These are phyloP conservation scores for Ellobium chinense DNA, from an alignment of 2,888 invertebrate genomes.

Conservation along the genomic window DNA sequence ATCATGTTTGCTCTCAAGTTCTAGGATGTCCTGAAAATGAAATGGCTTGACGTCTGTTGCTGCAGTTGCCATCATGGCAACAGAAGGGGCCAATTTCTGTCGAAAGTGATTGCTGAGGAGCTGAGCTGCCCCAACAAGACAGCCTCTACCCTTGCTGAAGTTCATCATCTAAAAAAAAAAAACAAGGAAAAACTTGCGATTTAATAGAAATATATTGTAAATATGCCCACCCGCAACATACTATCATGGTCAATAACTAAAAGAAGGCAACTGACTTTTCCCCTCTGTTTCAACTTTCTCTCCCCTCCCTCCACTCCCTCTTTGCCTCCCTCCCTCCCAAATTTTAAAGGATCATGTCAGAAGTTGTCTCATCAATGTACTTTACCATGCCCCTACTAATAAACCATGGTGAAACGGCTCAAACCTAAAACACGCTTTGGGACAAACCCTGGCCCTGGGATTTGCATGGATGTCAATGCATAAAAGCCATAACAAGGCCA, in stretches of 20 bases:
- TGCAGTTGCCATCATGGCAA: constrained; percentile 52
- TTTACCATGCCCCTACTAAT: too few relatives aligned
- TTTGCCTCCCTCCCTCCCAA: neutral
- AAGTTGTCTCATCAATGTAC: too few relatives aligned
- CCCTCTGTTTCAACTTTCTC: neutral
- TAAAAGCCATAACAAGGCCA: too few relatives aligned
- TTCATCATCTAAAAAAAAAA: constrained; percentile 8
- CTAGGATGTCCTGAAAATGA: constrained; percentile 77
- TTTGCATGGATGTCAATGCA: too few relatives aligned
- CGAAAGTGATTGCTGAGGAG: constrained; percentile 24
- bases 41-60: constrained; percentile 75
- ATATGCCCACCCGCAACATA: neutral
- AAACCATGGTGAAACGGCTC: too few relatives aligned
- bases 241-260: too few relatives aligned
- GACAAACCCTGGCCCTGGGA: too few relatives aligned
- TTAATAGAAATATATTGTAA: neutral
- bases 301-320: neutral
- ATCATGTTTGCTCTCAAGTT: constrained; percentile 66
- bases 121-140: constrained; percentile 9
- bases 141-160: constrained; percentile 14
- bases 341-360: too few relatives aligned
- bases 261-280: neutral
- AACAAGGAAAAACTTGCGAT: too few relatives aligned
- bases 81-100: constrained; percentile 26
- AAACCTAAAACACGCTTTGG: too few relatives aligned